These are phyloP conservation scores for Poeciliopsis retropinna DNA, from an alignment of 2,113 vertebrate genomes.

Conservation along the genomic window DNA sequence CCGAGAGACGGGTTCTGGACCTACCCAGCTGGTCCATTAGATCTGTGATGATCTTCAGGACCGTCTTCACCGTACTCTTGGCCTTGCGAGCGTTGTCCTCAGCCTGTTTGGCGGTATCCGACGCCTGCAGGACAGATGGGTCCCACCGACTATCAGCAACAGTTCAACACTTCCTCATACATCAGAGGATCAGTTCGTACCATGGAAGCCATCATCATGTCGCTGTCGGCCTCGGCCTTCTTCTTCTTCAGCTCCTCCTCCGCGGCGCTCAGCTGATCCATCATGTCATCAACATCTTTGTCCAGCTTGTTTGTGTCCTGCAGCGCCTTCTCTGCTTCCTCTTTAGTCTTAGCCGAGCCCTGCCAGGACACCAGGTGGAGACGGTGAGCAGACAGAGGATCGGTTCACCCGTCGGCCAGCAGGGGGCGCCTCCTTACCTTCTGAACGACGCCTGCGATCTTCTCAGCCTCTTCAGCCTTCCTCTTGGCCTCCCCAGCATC, in stretches of 20 bases:
- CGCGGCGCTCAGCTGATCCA: slow-evolving; percentile 86
- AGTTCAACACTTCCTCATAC: neutral
- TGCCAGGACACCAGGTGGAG: slow-evolving; percentile 48
- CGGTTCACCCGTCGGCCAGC: neutral
- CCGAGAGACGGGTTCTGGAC: neutral
- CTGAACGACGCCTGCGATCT: slow-evolving; percentile 87
- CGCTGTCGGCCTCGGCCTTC: slow-evolving; percentile 86
- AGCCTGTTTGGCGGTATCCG: slow-evolving; percentile 90
- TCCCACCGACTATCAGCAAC: neutral
- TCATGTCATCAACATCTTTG: slow-evolving; percentile 85
- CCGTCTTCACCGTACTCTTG: slow-evolving; percentile 88
- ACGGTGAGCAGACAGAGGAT: neutral
- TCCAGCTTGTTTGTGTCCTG: slow-evolving; percentile 87
- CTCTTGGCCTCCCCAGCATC: slow-evolving; percentile 89
- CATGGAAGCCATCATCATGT: slow-evolving; percentile 96
- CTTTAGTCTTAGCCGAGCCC: slow-evolving; percentile 88
- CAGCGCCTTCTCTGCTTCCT: slow-evolving; percentile 88
- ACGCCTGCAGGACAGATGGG: slow-evolving; percentile 79
- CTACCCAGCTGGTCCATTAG: slow-evolving; percentile 91
- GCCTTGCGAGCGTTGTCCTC: slow-evolving; percentile 95
- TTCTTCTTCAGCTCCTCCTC: slow-evolving; percentile 87
- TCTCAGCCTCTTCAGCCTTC: slow-evolving; percentile 89
- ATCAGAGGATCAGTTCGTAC: slow-evolving; percentile 62
- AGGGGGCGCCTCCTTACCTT: slow-evolving; percentile 76
- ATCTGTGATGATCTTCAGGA: slow-evolving; percentile 85